Conservation (phyloP, 2,888 invertebrate genomes). For the Euzophera pinguis region DNA sequence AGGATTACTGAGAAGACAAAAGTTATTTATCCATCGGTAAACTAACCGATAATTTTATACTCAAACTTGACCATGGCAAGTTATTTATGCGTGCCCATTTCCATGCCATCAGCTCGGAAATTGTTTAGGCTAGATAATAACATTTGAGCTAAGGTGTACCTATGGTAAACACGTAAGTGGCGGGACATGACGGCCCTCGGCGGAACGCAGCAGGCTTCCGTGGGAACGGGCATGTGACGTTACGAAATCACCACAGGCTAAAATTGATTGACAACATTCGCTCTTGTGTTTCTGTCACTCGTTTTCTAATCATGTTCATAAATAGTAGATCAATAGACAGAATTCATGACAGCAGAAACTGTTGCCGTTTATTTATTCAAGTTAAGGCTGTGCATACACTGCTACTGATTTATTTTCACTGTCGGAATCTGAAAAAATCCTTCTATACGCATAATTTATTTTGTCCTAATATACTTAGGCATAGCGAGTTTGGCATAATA, state of each 20-base stretch:
- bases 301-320: background rate
- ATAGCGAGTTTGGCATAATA: too few relatives aligned
- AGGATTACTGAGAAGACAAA: slow-evolving; percentile 24
- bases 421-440: too few relatives aligned
- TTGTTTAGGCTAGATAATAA: slow-evolving; percentile 77
- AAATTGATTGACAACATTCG: slow-evolving; percentile 70
- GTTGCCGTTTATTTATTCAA: background rate
- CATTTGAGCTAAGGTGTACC: slow-evolving; percentile 72
- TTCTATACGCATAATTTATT: too few relatives aligned
- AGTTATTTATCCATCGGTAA: slow-evolving; percentile 36
- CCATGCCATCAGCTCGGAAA: slow-evolving; percentile 65
- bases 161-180: slow-evolving; percentile 78
- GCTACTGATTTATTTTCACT: too few relatives aligned
- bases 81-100: slow-evolving; percentile 74
- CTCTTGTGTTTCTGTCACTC: slow-evolving; percentile 22
- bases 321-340: background rate
- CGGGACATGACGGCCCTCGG: slow-evolving; percentile 74
- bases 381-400: background rate
- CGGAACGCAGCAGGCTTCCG: slow-evolving; percentile 71
- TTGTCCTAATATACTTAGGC: too few relatives aligned
- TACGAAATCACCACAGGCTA: slow-evolving; percentile 71
- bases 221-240: slow-evolving; percentile 76
- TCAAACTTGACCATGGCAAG: slow-evolving; percentile 55
- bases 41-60: slow-evolving; percentile 54
- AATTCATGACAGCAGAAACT: background rate